Percentiles rank a stretch among this genome's conserved stretches.
These are phyloP conservation scores for Chrysogorgia sp. DNA, from an alignment of 92 coral and sea anemone species.

Conservation along the genomic window DNA sequence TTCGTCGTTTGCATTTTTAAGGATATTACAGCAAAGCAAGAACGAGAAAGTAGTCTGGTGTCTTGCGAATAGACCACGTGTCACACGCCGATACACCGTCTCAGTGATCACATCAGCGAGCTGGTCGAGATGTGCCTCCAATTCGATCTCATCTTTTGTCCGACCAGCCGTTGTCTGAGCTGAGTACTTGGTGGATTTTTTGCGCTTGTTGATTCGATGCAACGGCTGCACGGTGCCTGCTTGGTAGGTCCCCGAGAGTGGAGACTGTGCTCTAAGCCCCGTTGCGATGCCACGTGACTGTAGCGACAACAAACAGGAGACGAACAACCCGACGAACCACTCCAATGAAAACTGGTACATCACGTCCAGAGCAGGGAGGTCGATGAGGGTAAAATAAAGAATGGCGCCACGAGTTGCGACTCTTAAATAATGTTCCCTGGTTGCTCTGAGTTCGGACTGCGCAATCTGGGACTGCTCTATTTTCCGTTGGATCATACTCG, in stretches of 20 bases:
- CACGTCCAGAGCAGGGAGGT: conserved; percentile 77
- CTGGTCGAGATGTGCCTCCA: conserved; percentile 78
- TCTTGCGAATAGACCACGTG: conserved; percentile 84
- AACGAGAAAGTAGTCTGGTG: conserved; percentile 89
- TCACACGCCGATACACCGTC: conserved; percentile 84
- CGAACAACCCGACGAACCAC: conserved; percentile 84
- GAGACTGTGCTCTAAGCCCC: not conserved
- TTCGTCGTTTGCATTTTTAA: conserved; percentile 57
- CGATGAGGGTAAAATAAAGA: conserved; percentile 83
- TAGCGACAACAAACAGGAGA: conserved; percentile 73
- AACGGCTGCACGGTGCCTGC: conserved; percentile 65
- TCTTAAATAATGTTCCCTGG: conserved; percentile 82
- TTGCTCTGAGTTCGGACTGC: conserved; percentile 66
- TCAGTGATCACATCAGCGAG: conserved; percentile 83
- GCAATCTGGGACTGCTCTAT: conserved; percentile 85
- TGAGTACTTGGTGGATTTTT: not conserved
- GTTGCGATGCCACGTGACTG: conserved; percentile 14
- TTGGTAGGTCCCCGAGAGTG: conserved; percentile 74
- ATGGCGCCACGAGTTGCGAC: conserved; percentile 95
- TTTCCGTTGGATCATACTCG: conserved; percentile 82
- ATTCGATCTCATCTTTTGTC: conserved; percentile 52
- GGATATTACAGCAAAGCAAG: conserved; percentile 78
- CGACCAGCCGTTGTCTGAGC: not conserved
- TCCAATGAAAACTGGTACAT: conserved; percentile 96
- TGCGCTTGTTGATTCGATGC: conserved; percentile 13